Evolutionary conservation across 1,140 invertebrate genomes (phyloP), one percentile per base, ranked within the genome.

Genomic region (Wiebesia pumilae): DNA sequence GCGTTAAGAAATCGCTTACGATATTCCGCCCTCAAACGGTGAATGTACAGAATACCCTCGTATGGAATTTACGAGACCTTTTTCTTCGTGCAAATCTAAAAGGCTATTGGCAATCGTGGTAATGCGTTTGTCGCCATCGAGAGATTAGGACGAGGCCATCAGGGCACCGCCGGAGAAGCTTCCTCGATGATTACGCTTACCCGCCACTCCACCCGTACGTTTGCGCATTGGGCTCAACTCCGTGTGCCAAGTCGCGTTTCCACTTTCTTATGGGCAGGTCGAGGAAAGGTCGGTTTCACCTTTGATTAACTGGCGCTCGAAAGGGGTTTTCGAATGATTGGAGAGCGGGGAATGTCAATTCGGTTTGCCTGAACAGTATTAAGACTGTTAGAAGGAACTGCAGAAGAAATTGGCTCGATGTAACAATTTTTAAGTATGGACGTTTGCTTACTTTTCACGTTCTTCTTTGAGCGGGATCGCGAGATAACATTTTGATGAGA

Each of bases 71-170:
- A 35, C 6, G 30, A 35, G 38, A 75, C 4, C n/a, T 43, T 75
- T 38, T 38, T 43, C 38, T 75, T 10, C 24, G 43, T 43, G 21
- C 43, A 27, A 75, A 75, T 43, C 10, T 75, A 75, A 73, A 75
- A 43, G 21, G 71, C 81, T 40, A 71, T 51, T 38, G 35, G 82
- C 71, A 77, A 83, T 83, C 71, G 71, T 54, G 71, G 69, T 77
- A 83, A 83, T 77, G 82, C 54, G 71, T 75, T 73, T 71, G 27
- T 54, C 43, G 82, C 40, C 19, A 33, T 47, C 3, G n/a, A 12
- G 58, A 10, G 30, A 83, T 73, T 83, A 83, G 47, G 67, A 27
- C 21, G 67, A 67, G 27, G 62, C 35, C 67, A 24, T 43, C 4
- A 43, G 3, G 62, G 47, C 33, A 43, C 82, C 58, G 1, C 21